These are phyloP conservation scores for Parus major DNA, from an alignment of 2,113 vertebrate species.

Conservation along the genomic window DNA sequence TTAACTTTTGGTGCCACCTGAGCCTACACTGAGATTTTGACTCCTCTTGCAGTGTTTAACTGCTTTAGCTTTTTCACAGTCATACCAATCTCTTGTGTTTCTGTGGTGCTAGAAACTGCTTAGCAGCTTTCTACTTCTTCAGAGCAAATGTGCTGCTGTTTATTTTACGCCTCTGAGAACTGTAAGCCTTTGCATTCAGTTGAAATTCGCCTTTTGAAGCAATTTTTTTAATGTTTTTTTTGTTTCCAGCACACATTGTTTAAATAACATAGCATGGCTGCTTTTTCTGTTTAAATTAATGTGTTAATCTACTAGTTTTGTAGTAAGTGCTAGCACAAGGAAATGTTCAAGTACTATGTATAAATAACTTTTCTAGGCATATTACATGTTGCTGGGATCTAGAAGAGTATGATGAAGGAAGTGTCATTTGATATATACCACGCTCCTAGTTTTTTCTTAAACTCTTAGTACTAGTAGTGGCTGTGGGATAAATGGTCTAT, in stretches of 20 bases:
- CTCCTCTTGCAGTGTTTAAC: not conserved
- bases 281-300: not conserved
- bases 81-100: not conserved
- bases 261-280: not conserved
- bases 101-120: not conserved
- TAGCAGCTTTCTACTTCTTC: not conserved
- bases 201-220: not conserved
- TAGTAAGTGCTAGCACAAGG: not conserved
- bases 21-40: not conserved
- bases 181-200: not conserved
- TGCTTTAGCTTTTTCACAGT: not conserved
- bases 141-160: not conserved
- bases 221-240: not conserved
- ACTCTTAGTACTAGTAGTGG: not conserved
- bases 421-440: not conserved
- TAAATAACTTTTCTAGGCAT: not conserved
- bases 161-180: not conserved
- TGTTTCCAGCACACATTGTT: not conserved
- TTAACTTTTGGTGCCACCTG: not conserved
- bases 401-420: not conserved
- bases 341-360: not conserved
- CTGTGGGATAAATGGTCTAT: not conserved
- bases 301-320: not conserved
- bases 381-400: not conserved
- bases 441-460: not conserved